Evolutionary conservation across 2,113 vertebrate genomes (phyloP).

Genomic region (rat (Rattus norvegicus)): DNA sequence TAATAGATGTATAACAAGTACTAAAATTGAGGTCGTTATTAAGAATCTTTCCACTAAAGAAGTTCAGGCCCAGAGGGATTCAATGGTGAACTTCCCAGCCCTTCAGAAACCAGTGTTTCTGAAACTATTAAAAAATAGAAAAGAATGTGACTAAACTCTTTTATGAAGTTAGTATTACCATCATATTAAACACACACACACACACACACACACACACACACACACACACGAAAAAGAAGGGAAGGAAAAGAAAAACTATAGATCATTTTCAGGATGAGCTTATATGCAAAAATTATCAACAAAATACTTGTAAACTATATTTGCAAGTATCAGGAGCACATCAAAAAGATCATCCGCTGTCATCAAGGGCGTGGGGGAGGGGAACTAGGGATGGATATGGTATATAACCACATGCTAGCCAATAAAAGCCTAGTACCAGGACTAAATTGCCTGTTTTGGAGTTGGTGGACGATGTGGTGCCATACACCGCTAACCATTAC

Average conservation of each 20-base stretch:
- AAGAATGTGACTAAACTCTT: not conserved
- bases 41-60: not conserved
- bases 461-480: not conserved
- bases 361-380: not conserved
- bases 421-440: not conserved
- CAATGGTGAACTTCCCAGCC: not conserved
- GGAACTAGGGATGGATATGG: not conserved
- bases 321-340: not conserved
- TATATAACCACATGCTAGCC: not conserved
- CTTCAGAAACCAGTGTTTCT: not conserved
- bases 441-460: not conserved
- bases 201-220: too few relatives aligned
- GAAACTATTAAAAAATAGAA: not conserved
- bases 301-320: not conserved
- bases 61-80: not conserved
- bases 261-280: not conserved
- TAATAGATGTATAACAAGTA: not conserved
- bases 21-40: not conserved
- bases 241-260: not conserved
- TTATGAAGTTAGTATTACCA: not conserved
- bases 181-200: not conserved
- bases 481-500: not conserved
- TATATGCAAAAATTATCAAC: not conserved
- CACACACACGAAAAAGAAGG: not conserved
- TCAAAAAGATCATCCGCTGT: not conserved